Evolutionary conservation across 2,797 vertebrate genomes (phyloP).

Genomic region (Phataginus tetradactyla): DNA sequence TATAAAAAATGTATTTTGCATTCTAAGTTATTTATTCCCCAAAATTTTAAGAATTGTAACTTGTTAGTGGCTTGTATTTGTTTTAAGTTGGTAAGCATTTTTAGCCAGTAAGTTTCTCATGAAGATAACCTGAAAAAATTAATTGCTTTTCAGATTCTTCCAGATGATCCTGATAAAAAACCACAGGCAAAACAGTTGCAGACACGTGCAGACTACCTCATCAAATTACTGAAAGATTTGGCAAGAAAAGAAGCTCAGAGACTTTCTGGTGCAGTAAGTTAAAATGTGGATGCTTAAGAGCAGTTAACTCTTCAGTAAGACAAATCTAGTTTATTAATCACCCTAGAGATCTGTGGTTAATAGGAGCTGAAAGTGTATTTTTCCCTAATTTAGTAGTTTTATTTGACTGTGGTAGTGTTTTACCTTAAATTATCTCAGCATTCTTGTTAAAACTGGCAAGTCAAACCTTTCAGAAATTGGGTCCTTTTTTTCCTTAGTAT

Average conservation of each 20-base stretch:
- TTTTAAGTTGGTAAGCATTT: not conserved
- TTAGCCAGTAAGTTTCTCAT: not conserved
- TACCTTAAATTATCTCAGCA: not conserved
- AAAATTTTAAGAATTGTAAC: not conserved
- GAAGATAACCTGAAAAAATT: slow-evolving; percentile 36
- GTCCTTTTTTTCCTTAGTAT: not conserved
- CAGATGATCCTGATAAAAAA: slow-evolving; percentile 99
- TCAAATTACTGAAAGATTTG: slow-evolving; percentile 98
- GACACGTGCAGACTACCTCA: slow-evolving; percentile 99
- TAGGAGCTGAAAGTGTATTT: not conserved
- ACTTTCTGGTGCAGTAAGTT: slow-evolving; percentile 93
- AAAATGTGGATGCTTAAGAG: slow-evolving; percentile 5
- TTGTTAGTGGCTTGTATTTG: not conserved
- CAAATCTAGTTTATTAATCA: not conserved
- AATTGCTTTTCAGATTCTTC: slow-evolving; percentile 91
- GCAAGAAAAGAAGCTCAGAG: slow-evolving; percentile 96
- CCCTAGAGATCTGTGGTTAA: not conserved
- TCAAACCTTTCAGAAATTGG: slow-evolving; percentile 1
- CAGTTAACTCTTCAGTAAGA: not conserved
- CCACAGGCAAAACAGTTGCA: slow-evolving; percentile 99
- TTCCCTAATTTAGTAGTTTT: slow-evolving; percentile 11
- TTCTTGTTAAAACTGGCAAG: not conserved
- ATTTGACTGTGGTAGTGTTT: slow-evolving; percentile 20
- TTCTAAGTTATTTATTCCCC: not conserved
- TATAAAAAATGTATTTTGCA: not conserved